These are phyloP conservation scores for Mactromeris polynyma DNA, from an alignment of 2,888 invertebrate genomes.

Conservation along the genomic window DNA sequence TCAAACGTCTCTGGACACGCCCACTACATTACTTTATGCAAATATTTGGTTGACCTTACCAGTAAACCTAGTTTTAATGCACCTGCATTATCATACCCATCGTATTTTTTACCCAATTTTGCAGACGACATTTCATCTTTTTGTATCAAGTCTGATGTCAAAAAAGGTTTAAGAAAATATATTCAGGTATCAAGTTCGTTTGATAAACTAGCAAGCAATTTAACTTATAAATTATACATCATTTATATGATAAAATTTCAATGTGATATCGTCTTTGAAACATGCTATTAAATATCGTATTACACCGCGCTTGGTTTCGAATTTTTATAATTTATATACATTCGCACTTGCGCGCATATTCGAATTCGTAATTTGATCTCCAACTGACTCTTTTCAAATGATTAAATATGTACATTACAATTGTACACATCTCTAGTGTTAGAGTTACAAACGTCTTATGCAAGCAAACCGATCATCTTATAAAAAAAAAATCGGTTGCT, in stretches of 20 bases:
- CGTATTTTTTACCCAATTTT: not conserved
- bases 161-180: conserved; percentile 32
- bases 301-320: conserved; percentile 31
- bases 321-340: not conserved
- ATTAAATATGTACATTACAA: not conserved
- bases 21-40: conserved; percentile 8
- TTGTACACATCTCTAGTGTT: not conserved
- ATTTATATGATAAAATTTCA: conserved; percentile 34
- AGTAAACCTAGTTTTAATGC: not conserved
- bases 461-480: not conserved
- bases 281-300: conserved; percentile 15
- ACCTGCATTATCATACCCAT: not conserved
- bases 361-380: no score
- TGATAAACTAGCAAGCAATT: conserved; percentile 20
- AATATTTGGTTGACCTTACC: not conserved
- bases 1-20: not conserved
- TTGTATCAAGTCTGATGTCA: conserved; percentile 23
- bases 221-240: conserved; percentile 29
- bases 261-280: conserved; percentile 3
- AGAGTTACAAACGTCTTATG: not conserved
- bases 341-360: conserved; percentile 12
- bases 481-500: not conserved
- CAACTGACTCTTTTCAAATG: not conserved
- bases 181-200: conserved; percentile 22
- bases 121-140: conserved; percentile 7